A percentile compares a stretch with the other conserved stretches of the same genome.
Evolutionary conservation across 2,113 vertebrate species (phyloP).

Genomic region (Erythrolamprus reginae): DNA sequence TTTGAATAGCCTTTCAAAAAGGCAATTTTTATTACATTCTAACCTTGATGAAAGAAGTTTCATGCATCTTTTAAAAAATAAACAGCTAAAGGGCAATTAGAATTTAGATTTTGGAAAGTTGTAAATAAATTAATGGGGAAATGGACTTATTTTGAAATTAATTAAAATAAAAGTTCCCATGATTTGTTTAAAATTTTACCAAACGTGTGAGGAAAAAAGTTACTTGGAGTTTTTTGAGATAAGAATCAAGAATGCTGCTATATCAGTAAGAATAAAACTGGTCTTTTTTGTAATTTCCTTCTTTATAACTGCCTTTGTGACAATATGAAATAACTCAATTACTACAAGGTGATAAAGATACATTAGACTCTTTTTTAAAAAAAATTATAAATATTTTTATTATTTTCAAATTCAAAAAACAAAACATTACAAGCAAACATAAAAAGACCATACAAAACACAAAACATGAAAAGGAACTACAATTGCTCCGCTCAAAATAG

Average conservation of each 20-base stretch:
- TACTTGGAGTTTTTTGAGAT: background rate
- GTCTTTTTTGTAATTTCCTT: conserved; percentile 36
- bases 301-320: conserved; percentile 49
- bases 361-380: conserved; percentile 64
- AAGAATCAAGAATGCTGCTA: background rate
- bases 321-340: conserved; percentile 65
- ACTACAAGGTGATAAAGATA: conserved; percentile 65
- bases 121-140: too few relatives aligned
- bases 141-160: too few relatives aligned
- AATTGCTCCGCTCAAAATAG: too few relatives aligned
- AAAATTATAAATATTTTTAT: too few relatives aligned
- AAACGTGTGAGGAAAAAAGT: background rate
- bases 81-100: background rate
- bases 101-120: background rate
- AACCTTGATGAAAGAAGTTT: background rate
- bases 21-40: background rate
- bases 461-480: too few relatives aligned
- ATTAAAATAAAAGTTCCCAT: too few relatives aligned
- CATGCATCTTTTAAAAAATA: too few relatives aligned
- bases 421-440: too few relatives aligned
- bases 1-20: background rate
- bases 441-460: too few relatives aligned
- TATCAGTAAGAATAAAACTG: background rate
- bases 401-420: too few relatives aligned
- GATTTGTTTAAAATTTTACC: too few relatives aligned